A percentile compares a stretch with the other conserved stretches of the same genome.
Conservation (phyloP, 2,888 invertebrate species). For the Holacanthella duospinosa region DNA sequence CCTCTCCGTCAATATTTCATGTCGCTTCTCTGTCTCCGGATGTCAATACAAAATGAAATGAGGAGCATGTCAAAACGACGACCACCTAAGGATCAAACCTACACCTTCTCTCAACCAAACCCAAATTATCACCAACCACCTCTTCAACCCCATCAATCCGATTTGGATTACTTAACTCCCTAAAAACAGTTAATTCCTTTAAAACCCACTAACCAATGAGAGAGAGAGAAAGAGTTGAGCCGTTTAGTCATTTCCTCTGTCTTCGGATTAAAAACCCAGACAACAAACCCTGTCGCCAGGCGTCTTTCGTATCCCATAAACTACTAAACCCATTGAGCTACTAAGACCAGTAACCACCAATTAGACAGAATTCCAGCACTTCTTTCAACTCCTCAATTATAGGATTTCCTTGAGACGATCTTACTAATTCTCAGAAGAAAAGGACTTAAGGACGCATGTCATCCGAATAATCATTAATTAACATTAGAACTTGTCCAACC, state of each 20-base stretch:
- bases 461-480: too few species aligned
- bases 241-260: neutral
- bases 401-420: too few species aligned
- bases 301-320: too few species aligned
- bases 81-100: neutral
- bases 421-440: too few species aligned
- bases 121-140: neutral
- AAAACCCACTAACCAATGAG: neutral
- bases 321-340: too few species aligned
- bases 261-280: neutral
- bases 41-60: neutral
- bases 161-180: neutral
- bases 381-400: too few species aligned
- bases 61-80: neutral
- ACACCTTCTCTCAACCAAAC: neutral
- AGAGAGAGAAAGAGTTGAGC: neutral
- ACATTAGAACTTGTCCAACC: too few species aligned
- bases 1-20: neutral
- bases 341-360: too few species aligned
- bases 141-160: neutral
- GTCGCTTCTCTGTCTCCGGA: neutral
- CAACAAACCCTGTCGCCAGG: neutral
- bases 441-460: too few species aligned
- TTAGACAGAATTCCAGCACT: too few species aligned
- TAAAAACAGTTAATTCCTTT: neutral